Conservation (phyloP, 2,888 invertebrate genomes). For the Aphrophora alni region DNA sequence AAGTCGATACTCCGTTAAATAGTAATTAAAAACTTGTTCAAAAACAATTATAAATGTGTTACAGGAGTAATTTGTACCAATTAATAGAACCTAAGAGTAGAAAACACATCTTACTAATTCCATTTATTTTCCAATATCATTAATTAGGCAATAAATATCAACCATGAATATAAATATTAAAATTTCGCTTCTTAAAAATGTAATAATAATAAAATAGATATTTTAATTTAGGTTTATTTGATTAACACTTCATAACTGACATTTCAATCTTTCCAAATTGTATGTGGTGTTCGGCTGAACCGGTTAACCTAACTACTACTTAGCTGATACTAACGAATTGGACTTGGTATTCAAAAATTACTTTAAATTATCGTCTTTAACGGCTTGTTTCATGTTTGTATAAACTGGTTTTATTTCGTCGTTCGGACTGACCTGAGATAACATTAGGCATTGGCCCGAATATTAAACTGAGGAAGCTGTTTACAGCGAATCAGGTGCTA, state of each 20-base stretch:
- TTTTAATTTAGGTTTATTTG: not conserved
- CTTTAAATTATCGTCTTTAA: not conserved
- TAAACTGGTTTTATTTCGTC: not conserved
- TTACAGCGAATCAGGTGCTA: too few species aligned
- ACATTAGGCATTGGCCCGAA: not conserved
- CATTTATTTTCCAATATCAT: too few species aligned
- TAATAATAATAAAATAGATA: not conserved
- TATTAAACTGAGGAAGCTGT: not conserved
- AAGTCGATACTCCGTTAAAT: too few species aligned
- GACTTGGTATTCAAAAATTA: not conserved
- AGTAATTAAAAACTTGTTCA: too few species aligned
- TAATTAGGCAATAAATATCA: too few species aligned
- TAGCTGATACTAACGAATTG: not conserved
- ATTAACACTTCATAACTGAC: not conserved
- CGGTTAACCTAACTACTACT: not conserved
- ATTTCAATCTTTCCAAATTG: not conserved
- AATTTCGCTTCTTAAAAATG: not conserved
- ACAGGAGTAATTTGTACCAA: too few species aligned
- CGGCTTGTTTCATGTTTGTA: not conserved
- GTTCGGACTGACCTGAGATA: not conserved
- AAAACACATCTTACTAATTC: too few species aligned
- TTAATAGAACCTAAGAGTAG: too few species aligned
- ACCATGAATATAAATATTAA: not conserved
- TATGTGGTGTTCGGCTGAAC: not conserved
- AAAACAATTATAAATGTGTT: too few species aligned